Conservation (phyloP, 2,888 invertebrate species). For the Caenorhabditis panamensis region DNA sequence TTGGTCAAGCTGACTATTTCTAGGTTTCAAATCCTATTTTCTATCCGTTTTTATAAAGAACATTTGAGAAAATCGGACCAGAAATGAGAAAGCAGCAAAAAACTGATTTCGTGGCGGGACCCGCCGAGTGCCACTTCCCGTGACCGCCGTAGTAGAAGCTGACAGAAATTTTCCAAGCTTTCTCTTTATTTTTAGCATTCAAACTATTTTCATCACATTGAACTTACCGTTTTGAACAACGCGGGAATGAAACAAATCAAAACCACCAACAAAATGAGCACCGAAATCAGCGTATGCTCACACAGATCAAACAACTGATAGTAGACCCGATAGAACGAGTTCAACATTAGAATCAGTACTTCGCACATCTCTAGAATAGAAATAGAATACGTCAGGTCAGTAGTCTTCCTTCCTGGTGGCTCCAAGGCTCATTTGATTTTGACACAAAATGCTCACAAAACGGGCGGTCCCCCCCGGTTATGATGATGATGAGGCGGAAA, state of each 20-base stretch:
- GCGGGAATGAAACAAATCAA: constrained; percentile 70
- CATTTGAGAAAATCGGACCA: too few relatives aligned
- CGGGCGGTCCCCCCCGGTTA: constrained; percentile 15
- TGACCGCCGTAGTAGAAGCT: too few relatives aligned
- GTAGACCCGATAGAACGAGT: constrained; percentile 75
- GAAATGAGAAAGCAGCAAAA: too few relatives aligned
- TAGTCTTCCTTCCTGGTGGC: background rate
- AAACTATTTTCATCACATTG: too few relatives aligned
- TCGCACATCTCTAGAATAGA: constrained; percentile 68
- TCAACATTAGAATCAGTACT: constrained; percentile 71
- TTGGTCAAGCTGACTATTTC: too few relatives aligned
- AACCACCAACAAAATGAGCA: constrained; percentile 68
- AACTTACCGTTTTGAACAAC: constrained; percentile 65
- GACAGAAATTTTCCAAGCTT: too few relatives aligned
- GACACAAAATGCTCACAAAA: constrained; percentile 21
- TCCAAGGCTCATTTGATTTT: constrained; percentile 37
- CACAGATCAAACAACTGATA: constrained; percentile 74
- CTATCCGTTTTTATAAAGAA: too few relatives aligned
- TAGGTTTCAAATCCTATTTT: too few relatives aligned
- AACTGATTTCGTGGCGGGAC: too few relatives aligned
- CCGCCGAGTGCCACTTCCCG: too few relatives aligned
- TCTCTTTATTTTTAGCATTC: too few relatives aligned
- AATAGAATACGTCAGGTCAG: background rate
- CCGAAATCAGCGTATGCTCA: constrained; percentile 72
- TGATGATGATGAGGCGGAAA: constrained; percentile 31